These are phyloP conservation scores for Crioceris asparagi DNA, from an alignment of 2,888 invertebrate genomes.

Conservation along the genomic window DNA sequence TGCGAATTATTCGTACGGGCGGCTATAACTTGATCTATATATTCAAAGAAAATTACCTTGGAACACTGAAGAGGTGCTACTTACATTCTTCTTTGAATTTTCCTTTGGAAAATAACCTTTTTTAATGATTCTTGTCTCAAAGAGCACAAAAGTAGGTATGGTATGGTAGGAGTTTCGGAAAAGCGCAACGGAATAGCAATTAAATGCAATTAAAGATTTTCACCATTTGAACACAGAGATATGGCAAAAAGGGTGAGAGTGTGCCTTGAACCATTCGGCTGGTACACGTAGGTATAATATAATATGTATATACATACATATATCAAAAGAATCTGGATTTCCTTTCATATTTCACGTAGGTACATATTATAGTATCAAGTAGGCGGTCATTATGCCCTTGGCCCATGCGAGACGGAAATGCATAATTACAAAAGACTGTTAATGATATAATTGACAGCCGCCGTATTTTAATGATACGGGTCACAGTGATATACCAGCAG, in stretches of 20 bases:
- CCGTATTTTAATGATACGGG: conserved; percentile 1
- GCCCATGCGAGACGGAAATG: background rate
- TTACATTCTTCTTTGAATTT: background rate
- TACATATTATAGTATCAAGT: conserved; percentile 1
- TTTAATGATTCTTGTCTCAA: background rate
- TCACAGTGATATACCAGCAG: conserved; percentile 1
- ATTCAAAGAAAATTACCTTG: too few relatives aligned
- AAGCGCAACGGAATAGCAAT: background rate
- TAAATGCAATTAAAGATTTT: background rate
- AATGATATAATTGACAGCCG: conserved; percentile 3
- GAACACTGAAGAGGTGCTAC: background rate
- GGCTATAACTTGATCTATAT: too few relatives aligned
- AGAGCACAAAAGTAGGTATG: background rate
- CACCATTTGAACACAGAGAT: background rate
- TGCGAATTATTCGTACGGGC: too few relatives aligned
- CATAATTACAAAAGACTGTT: conserved; percentile 1
- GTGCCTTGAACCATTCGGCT: background rate
- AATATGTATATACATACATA: too few relatives aligned
- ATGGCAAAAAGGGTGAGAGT: background rate
- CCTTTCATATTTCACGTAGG: too few relatives aligned
- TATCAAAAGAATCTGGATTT: conserved; percentile 2
- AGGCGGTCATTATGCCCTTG: conserved; percentile 1
- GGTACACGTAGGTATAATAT: too few relatives aligned
- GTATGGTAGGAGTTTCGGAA: background rate
- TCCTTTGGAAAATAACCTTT: too few relatives aligned